Evolutionary conservation across 2,113 vertebrate species (phyloP), one percentile per base, ranked within the genome.

Genomic region (Stictonetta naevosa): DNA sequence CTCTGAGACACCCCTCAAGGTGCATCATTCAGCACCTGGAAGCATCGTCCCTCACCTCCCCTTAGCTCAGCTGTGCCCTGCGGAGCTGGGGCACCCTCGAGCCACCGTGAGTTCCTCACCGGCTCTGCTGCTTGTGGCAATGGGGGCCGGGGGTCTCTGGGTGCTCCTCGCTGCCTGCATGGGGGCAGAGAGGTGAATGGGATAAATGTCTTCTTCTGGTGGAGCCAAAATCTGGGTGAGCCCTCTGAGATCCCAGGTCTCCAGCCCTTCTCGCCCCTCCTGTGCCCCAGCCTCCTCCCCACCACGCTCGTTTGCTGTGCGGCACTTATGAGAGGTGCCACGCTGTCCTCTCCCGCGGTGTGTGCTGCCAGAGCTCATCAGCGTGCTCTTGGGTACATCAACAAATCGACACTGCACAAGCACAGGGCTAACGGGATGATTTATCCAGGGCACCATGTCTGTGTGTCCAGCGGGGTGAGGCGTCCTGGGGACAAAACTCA

Each of bases 381-480:
- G 17, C 44, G 59, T 63, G 84, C 91, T 31, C 11, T 23, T 63
- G 60, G 53, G 81, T 94, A 25, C 84, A 53, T 84, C 95, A 91
- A 62, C 92, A 85, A n/a, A 89, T 87, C 8, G 31, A 92, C 80
- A 6, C 71, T 23, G 14, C 34, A 2, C 93, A 79, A 86, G 78
- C 77, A 66, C 80, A 46, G 69, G 44, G 86, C 92, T 95, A 94
- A 93, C 95, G 74, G 88, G 64, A 62, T 93, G 96, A 96, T 96
- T 90, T 96, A 96, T 94, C 95, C 91, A 94, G 96, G 96, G 76
- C 95, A 52, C 33, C 63, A 28, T 2, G 7, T 72, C 83, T 83
- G 83, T 34, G 42, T 85, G 93, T 86, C 91, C 93, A 76, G 85
- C 68, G 88, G 87, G 36, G 50, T 16, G 25, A 92, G 53, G 38